A percentile compares a stretch with the other conserved stretches of the same genome.
These are phyloP conservation scores for Oscheius sp. DNA, from an alignment of 2,888 invertebrate genomes.

Conservation along the genomic window DNA sequence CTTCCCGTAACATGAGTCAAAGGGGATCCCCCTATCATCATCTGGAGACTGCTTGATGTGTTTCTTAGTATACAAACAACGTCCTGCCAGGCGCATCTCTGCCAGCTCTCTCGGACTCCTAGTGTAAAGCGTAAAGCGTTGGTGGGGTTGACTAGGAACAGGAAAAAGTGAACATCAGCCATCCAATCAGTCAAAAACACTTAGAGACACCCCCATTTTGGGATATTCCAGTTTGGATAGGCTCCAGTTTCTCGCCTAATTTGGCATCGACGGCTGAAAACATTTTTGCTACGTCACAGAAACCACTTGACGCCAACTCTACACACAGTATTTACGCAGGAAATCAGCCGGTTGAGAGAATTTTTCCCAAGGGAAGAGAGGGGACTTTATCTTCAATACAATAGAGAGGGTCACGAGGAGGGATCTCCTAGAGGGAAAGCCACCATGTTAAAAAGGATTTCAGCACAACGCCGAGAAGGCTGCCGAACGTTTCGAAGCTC, in stretches of 20 bases:
- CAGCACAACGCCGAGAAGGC: conserved; percentile 74
- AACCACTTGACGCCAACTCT: conserved; percentile 8
- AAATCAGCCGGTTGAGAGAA: neutral
- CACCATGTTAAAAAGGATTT: conserved; percentile 22
- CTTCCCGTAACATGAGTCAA: conserved; percentile 26
- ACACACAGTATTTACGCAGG: conserved; percentile 12
- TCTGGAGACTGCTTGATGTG: neutral
- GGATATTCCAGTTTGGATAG: neutral
- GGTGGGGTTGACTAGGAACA: conserved; percentile 9
- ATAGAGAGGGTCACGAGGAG: neutral
- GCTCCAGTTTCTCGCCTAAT: conserved; percentile 11
- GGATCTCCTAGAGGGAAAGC: neutral
- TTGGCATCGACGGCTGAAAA: neutral
- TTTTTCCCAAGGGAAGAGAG: too few relatives aligned
- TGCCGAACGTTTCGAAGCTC: conserved; percentile 88
- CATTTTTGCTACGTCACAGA: conserved; percentile 17
- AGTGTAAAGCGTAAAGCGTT: conserved; percentile 26
- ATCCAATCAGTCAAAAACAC: neutral
- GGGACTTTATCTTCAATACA: neutral
- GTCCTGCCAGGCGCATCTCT: conserved; percentile 20
- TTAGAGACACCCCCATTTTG: neutral
- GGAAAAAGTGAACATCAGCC: neutral
- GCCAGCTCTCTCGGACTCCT: neutral
- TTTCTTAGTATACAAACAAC: conserved; percentile 29
- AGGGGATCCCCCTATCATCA: too few relatives aligned